Conservation (phyloP, 1,140 invertebrate genomes). For the Saccostrea cuccullata region DNA sequence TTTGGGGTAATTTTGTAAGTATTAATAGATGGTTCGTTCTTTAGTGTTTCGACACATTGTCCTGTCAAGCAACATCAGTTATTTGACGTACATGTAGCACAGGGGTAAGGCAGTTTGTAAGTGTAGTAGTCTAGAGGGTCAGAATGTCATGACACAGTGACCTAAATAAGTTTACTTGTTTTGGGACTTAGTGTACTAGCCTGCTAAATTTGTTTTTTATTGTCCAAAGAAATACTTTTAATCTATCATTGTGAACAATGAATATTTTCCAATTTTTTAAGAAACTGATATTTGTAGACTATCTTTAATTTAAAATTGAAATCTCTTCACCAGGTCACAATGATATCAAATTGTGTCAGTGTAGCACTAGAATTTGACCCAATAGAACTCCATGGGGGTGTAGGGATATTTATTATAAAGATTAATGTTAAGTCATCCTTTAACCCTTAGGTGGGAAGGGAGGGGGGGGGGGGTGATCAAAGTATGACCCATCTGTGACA, state of each 20-base stretch:
- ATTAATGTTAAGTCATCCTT: too few species aligned
- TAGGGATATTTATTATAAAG: too few species aligned
- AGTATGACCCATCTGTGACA: too few species aligned
- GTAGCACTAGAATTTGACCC: background rate
- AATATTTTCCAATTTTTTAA: too few species aligned
- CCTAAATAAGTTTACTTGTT: slow-evolving; percentile 14
- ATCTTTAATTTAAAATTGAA: too few species aligned
- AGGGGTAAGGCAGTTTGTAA: background rate
- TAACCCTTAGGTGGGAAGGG: too few species aligned
- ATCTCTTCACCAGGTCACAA: background rate
- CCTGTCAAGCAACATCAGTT: background rate
- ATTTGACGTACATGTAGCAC: background rate
- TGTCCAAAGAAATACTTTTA: too few species aligned
- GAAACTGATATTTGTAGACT: too few species aligned
- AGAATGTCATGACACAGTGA: slow-evolving; percentile 1
- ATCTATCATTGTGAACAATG: too few species aligned
- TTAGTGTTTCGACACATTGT: background rate
- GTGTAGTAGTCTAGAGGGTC: background rate
- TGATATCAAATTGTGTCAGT: background rate
- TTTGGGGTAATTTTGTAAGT: slow-evolving; percentile 8
- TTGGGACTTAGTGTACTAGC: too few species aligned
- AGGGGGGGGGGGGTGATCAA: too few species aligned
- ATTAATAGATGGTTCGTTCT: background rate
- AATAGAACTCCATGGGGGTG: background rate
- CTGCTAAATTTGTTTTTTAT: too few species aligned